phyloP scores from a whole-genome alignment of 1,140 invertebrate species.

The Drosophila sucinea region DNA sequence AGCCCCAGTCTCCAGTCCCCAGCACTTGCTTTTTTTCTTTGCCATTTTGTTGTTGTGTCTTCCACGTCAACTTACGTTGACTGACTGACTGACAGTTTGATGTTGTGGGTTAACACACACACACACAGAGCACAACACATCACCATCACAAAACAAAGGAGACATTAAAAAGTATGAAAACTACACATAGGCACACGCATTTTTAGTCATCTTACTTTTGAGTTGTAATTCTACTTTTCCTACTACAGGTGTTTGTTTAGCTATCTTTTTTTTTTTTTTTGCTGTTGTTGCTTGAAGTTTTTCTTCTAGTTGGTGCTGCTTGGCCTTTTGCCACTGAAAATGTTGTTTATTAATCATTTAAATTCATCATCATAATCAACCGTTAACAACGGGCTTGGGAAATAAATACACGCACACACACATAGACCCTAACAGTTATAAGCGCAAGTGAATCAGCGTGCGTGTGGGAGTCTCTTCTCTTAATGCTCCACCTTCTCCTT shows the following conservation, averaged over 20 bases:
- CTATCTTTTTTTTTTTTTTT: constrained; percentile 24
- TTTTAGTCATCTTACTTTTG: constrained; percentile 31
- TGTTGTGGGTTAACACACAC: constrained; percentile 38
- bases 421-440: constrained; percentile 56
- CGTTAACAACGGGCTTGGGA: constrained; percentile 75
- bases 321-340: constrained; percentile 42
- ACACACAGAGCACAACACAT: constrained; percentile 17
- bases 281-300: neutral
- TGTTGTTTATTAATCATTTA: constrained; percentile 81
- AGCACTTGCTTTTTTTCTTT: constrained; percentile 27
- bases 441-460: constrained; percentile 72
- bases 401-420: constrained; percentile 8
- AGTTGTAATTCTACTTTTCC: constrained; percentile 46
- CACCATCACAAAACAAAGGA: constrained; percentile 31
- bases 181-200: constrained; percentile 54
- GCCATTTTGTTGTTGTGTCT: constrained; percentile 43
- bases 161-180: constrained; percentile 57
- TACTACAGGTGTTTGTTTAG: constrained; percentile 62
- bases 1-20: constrained; percentile 1
- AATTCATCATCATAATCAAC: constrained; percentile 80
- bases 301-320: constrained; percentile 12
- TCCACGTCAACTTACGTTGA: constrained; percentile 64
- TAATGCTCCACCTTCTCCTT: constrained; percentile 36
- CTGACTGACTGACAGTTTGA: constrained; percentile 71
- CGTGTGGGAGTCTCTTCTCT: constrained; percentile 17